phyloP scores from a whole-genome alignment of 2,113 vertebrate genomes.

The Mus spicilegus region DNA sequence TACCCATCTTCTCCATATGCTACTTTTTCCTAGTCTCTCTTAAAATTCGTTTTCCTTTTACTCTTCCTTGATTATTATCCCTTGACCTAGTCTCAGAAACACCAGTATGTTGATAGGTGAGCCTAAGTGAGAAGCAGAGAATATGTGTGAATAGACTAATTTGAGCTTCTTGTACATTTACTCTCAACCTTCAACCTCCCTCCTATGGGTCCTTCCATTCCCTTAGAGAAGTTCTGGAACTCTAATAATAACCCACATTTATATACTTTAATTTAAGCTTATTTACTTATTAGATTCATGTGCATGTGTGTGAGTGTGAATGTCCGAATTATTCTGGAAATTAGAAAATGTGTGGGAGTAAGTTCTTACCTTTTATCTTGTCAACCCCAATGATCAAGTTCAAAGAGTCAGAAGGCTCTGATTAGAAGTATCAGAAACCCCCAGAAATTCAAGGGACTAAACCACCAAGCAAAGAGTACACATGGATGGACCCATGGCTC shows the following conservation, averaged over 20 bases:
- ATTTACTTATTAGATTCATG: background rate
- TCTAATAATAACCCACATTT: background rate
- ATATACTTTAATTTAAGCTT: background rate
- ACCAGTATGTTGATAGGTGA: background rate
- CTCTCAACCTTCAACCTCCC: background rate
- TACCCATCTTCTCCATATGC: background rate
- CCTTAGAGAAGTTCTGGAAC: background rate
- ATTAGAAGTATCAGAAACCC: rapidly evolving
- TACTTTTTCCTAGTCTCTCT: too few relatives aligned
- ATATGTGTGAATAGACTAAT: rapidly evolving
- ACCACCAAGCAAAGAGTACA: too few relatives aligned
- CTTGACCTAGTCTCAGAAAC: background rate
- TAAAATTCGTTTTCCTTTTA: background rate
- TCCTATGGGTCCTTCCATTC: rapidly evolving
- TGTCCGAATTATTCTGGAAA: background rate
- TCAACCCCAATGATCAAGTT: background rate
- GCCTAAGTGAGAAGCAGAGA: rapidly evolving
- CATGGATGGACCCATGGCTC: too few relatives aligned
- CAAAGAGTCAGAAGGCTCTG: background rate
- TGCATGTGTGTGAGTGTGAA: background rate
- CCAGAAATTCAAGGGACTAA: too few relatives aligned
- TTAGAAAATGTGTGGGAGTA: background rate
- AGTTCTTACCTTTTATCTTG: background rate
- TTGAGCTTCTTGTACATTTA: background rate
- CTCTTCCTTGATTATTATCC: background rate